Evolutionary conservation across 2,797 vertebrate genomes (phyloP).

Genomic region (Vespertilio murinus): DNA sequence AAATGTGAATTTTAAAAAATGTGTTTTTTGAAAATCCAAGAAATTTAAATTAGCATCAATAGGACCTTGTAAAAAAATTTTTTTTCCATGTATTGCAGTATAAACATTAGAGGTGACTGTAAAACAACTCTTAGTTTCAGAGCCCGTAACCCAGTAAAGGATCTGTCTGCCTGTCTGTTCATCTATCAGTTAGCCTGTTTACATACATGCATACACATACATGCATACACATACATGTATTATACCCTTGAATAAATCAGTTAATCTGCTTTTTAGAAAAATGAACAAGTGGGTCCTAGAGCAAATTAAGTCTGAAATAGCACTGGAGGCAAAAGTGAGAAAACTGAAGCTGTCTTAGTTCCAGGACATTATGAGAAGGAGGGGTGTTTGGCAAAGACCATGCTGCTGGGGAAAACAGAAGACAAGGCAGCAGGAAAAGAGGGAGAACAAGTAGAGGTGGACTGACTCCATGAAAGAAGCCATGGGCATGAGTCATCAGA

Average conservation of each 20-base stretch:
- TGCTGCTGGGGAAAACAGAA: neutral
- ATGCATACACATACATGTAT: neutral
- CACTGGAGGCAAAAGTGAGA: neutral
- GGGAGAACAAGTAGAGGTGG: neutral
- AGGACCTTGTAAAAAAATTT: neutral
- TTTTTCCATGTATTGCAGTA: neutral
- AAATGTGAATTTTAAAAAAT: neutral
- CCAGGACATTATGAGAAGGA: neutral
- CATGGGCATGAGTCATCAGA: neutral
- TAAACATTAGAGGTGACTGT: neutral
- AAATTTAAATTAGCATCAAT: neutral
- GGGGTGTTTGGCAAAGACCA: neutral
- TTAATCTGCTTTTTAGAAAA: conserved; percentile 20
- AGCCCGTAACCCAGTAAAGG: neutral
- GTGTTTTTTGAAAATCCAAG: neutral
- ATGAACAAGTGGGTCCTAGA: neutral
- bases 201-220: neutral
- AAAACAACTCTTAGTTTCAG: neutral
- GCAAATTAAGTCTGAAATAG: neutral
- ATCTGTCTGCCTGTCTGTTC: neutral
- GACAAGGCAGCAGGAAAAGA: neutral
- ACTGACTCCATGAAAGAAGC: neutral
- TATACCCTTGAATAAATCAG: conserved; percentile 10
- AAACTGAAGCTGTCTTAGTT: neutral
- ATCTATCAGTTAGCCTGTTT: neutral